Evolutionary conservation across 2,888 invertebrate species (phyloP).

Genomic region (Meiosimyza decipiens): DNA sequence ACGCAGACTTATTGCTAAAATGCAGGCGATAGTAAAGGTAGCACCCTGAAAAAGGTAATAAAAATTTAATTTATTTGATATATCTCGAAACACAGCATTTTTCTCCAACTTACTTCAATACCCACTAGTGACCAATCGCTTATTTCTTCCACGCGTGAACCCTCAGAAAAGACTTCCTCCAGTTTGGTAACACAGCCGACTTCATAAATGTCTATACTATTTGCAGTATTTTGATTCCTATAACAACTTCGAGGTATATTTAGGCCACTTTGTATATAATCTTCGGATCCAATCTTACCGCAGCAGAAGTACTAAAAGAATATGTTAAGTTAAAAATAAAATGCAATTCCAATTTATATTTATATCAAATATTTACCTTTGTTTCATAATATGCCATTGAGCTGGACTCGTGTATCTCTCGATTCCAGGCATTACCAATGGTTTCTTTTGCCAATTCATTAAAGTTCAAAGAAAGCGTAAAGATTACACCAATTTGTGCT

Average conservation of each 20-base stretch:
- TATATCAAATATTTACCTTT: slow-evolving; percentile 47
- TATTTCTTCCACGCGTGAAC: slow-evolving; percentile 54
- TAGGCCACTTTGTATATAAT: slow-evolving; percentile 50
- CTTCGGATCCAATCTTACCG: slow-evolving; percentile 53
- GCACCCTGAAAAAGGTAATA: slow-evolving; percentile 43
- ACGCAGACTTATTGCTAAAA: slow-evolving; percentile 54
- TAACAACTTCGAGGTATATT: slow-evolving; percentile 55
- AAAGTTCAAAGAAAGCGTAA: slow-evolving; percentile 55
- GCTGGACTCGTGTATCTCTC: slow-evolving; percentile 44
- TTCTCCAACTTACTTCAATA: slow-evolving; percentile 50
- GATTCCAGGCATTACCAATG: slow-evolving; percentile 53
- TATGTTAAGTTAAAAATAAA: background rate
- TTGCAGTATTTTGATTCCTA: slow-evolving; percentile 49
- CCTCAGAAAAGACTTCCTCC: slow-evolving; percentile 46
- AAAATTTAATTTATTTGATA: background rate
- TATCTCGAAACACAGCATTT: background rate
- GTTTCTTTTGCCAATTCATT: slow-evolving; percentile 53
- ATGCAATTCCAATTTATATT: background rate
- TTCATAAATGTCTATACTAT: slow-evolving; percentile 48
- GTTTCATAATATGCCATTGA: slow-evolving; percentile 56
- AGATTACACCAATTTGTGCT: slow-evolving; percentile 55
- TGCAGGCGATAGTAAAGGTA: slow-evolving; percentile 52
- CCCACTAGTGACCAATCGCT: slow-evolving; percentile 58
- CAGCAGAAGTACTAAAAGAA: slow-evolving; percentile 48
- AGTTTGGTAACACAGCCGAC: slow-evolving; percentile 50